Base-by-base conservation (phyloP, 2,888 invertebrate genomes). In the Empis stercorea region DNA sequence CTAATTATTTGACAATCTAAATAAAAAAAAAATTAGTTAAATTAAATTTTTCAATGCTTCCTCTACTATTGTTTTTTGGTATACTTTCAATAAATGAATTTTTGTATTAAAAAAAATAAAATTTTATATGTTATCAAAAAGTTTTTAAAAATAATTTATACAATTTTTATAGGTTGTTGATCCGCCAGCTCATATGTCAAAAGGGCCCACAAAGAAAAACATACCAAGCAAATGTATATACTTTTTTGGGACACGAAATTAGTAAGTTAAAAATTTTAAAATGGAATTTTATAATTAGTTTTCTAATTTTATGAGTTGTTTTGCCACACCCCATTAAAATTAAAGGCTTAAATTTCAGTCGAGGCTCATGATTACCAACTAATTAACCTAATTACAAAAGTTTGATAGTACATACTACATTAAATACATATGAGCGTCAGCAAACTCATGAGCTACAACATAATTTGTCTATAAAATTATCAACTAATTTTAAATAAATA, bases 231-330 rank as follows among this genome's bases (percentile, higher is more conserved):
- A 85, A 62, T 93, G 91, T 72, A 87, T 95, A 55, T 93, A 83
- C 71, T 95, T 94, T 74, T 94, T 91, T 71, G 94, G 94, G 48
- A 81, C 87, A n/a, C 85, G 89, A 60, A 92, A 94, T 68, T 92
- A 87, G 93, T 93, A 76, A 89, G 93, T 65, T 48, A 36, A n/a
- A n/a, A n/a, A n/a, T n/a, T n/a, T n/a, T n/a, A n/a, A n/a, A n/a
- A n/a, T n/a, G n/a, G n/a, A n/a, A n/a, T n/a, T n/a, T n/a, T n/a
- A n/a, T n/a, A n/a, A n/a, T n/a, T n/a, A n/a, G n/a, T n/a, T n/a
- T n/a, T n/a, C n/a, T n/a, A n/a, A n/a, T n/a, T n/a, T n/a, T n/a
- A n/a, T n/a, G n/a, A n/a, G n/a, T n/a, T n/a, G 43, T 43, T 30
- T 34, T 43, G 48, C n/a, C 45, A 44, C 47, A 49, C 20, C 30